Evolutionary conservation across 2,888 invertebrate genomes (phyloP).

Genomic region (Pyrocoelia pectoralis): DNA sequence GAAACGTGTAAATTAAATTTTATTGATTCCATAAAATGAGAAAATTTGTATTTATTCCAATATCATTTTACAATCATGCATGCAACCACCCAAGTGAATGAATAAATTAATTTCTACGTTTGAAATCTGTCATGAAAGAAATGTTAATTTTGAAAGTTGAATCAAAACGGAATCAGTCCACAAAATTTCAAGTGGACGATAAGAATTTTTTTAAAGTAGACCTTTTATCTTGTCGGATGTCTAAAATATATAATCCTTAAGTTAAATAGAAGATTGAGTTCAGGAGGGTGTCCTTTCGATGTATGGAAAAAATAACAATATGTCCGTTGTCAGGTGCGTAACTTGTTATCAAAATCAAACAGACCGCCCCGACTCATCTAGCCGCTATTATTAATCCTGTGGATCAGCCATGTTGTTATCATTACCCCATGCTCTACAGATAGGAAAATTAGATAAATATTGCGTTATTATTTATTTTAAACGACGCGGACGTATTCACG

Average conservation of each 20-base stretch:
- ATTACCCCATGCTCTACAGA: conserved; percentile 31
- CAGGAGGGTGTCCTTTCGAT: conserved; percentile 40
- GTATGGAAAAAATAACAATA: conserved; percentile 47
- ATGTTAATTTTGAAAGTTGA: too few species aligned
- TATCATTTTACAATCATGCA: neutral
- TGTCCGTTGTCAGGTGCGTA: conserved; percentile 57
- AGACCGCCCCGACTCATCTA: conserved; percentile 56
- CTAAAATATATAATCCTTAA: conserved; percentile 45
- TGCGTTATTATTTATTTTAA: conserved; percentile 19
- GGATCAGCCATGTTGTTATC: conserved; percentile 46
- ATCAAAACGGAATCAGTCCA: too few species aligned
- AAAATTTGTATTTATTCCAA: neutral
- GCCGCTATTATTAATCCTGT: conserved; percentile 56
- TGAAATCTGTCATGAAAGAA: neutral
- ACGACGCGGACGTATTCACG: too few species aligned
- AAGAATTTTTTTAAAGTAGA: neutral
- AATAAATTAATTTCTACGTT: neutral
- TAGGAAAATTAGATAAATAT: conserved; percentile 37
- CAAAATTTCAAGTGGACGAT: too few species aligned
- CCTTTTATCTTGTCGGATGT: conserved; percentile 35
- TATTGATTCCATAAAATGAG: conserved; percentile 4
- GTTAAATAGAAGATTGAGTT: conserved; percentile 39
- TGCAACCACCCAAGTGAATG: neutral
- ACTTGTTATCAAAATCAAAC: conserved; percentile 54
- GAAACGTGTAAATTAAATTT: neutral